A percentile compares a stretch with the other conserved stretches of the same genome.
Evolutionary conservation across 2,888 invertebrate genomes (phyloP).

Genomic region (Apodemia mormo): DNA sequence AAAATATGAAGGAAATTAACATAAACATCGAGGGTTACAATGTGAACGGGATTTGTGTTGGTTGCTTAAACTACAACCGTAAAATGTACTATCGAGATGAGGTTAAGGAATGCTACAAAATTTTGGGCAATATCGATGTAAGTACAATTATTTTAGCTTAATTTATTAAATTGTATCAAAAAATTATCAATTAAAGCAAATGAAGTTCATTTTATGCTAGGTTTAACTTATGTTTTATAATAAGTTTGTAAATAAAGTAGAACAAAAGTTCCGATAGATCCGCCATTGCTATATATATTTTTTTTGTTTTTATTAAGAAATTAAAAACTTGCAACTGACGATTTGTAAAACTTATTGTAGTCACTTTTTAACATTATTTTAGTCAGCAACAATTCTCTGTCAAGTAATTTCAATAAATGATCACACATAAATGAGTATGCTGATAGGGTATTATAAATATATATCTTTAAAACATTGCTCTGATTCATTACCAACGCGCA

Average conservation of each 20-base stretch:
- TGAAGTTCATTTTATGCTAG: not conserved
- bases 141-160: conserved; percentile 39
- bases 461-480: too few species aligned
- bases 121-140: conserved; percentile 68
- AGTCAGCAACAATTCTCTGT: too few species aligned
- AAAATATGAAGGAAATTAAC: conserved; percentile 66
- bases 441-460: too few species aligned
- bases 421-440: too few species aligned
- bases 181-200: not conserved
- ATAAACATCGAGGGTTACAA: conserved; percentile 77
- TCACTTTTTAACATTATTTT: too few species aligned
- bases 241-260: conserved; percentile 25
- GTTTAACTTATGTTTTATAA: conserved; percentile 43
- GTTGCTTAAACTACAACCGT: conserved; percentile 70
- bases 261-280: conserved; percentile 68
- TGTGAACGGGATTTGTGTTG: conserved; percentile 74
- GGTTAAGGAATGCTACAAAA: conserved; percentile 59
- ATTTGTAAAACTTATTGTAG: too few species aligned
- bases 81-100: conserved; percentile 45
- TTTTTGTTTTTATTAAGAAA: not conserved
- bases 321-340: too few species aligned
- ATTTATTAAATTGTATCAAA: not conserved
- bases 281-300: conserved; percentile 47
- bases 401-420: too few species aligned
- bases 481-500: too few species aligned